A percentile compares a stretch with the other conserved stretches of the same genome.
Conservation (phyloP, 1,140 invertebrate genomes). For the Arion vulgaris region DNA sequence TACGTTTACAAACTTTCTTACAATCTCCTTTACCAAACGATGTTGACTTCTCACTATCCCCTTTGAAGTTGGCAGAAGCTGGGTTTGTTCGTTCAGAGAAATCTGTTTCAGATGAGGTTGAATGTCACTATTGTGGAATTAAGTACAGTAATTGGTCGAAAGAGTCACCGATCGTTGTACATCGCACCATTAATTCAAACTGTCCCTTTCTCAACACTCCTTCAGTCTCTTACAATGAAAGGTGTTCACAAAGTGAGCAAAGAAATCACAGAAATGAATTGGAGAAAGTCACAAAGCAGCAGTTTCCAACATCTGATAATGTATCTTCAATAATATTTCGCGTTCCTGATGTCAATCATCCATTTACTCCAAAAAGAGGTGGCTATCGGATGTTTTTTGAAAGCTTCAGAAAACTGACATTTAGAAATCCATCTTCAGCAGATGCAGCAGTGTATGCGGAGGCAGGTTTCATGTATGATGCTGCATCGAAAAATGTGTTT, state of each 20-base stretch:
- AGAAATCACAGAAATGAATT: background rate
- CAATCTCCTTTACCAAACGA: constrained; percentile 1
- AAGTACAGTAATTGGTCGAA: background rate
- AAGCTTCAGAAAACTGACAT: constrained; percentile 2
- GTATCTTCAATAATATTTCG: background rate
- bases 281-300: constrained; percentile 13
- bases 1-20: constrained; percentile 12
- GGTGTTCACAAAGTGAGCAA: background rate
- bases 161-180: constrained; percentile 31
- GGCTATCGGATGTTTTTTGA: constrained; percentile 11
- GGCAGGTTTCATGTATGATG: constrained; percentile 8
- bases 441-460: constrained; percentile 15
- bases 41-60: background rate
- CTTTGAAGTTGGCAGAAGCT: constrained; percentile 26
- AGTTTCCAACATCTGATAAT: background rate
- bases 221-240: background rate
- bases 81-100: constrained; percentile 23
- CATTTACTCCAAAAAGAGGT: constrained; percentile 6
- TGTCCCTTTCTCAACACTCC: constrained; percentile 26
- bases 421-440: background rate
- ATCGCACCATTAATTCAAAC: constrained; percentile 27
- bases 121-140: constrained; percentile 17
- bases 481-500: constrained; percentile 4
- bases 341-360: background rate
- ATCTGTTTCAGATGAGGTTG: constrained; percentile 16